Conservation (phyloP, 1,140 invertebrate genomes). For the Cydia strobilella region DNA sequence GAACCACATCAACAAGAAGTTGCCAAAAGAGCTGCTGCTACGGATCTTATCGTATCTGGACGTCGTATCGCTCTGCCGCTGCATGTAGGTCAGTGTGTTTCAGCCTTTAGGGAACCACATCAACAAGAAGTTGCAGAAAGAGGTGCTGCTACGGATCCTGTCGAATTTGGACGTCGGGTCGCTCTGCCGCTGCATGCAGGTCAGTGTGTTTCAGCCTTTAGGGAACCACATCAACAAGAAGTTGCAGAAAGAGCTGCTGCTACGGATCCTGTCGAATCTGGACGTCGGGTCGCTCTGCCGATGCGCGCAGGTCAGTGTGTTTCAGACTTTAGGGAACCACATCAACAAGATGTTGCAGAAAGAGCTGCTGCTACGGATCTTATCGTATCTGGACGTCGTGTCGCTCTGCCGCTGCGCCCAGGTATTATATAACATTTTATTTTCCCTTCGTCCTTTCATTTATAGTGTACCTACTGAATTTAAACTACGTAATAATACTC, state of each 20-base stretch:
- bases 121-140: slow-evolving; percentile 98
- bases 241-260: too few species aligned
- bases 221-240: too few species aligned
- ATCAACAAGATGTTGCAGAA: slow-evolving; percentile 98
- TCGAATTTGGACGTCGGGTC: slow-evolving; percentile 99
- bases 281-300: slow-evolving; percentile 97
- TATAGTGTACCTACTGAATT: too few species aligned
- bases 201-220: too few species aligned
- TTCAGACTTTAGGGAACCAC: too few species aligned
- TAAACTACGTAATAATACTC: too few species aligned
- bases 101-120: too few species aligned
- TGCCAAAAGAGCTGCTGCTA: slow-evolving; percentile 96
- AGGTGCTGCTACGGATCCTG: slow-evolving; percentile 96
- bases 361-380: slow-evolving; percentile 96
- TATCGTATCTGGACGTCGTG: slow-evolving; percentile 98
- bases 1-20: slow-evolving; percentile 96
- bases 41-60: slow-evolving; percentile 99
- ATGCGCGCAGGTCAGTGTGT: too few species aligned
- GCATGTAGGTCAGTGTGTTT: too few species aligned
- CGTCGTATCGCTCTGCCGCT: slow-evolving; percentile 97
- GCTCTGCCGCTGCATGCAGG: slow-evolving; percentile 95
- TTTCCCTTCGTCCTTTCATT: too few species aligned
- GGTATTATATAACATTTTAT: slow-evolving; percentile 73
- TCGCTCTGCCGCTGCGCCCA: slow-evolving; percentile 99
- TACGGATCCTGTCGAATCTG: too few species aligned